phyloP scores from a whole-genome alignment of 2,888 invertebrate genomes.

The Therioaphis trifolii region DNA sequence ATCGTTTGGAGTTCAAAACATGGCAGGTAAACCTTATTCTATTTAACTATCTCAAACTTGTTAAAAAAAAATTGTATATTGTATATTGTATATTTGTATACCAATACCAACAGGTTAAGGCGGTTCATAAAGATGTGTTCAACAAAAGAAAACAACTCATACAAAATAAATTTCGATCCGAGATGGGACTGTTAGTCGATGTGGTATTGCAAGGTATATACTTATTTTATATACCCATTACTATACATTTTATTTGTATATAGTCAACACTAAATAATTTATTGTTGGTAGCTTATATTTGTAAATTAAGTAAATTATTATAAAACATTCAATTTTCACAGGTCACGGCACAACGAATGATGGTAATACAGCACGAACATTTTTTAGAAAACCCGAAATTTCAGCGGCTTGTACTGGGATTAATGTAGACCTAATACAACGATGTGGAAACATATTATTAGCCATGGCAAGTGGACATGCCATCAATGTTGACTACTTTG shows the following conservation, averaged over 20 bases:
- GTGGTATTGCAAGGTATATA: not conserved
- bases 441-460: not conserved
- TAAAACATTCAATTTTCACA: no score
- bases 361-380: not conserved
- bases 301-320: no score
- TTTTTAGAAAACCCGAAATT: slow-evolving; percentile 5
- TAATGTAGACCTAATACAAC: not conserved
- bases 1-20: not conserved
- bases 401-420: not conserved
- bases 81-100: not conserved
- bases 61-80: not conserved
- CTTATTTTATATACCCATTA: no score
- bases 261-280: no score
- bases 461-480: slow-evolving; percentile 9
- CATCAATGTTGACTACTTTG: slow-evolving; percentile 1
- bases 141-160: not conserved
- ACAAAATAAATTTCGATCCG: not conserved
- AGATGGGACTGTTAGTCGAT: not conserved
- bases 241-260: no score
- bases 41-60: not conserved
- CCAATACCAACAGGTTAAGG: no score
- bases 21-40: not conserved
- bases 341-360: not conserved
- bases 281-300: no score
- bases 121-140: not conserved